Evolutionary conservation across 2,797 vertebrate genomes (phyloP), one percentile per base, ranked within the genome.

Genomic region (Pangasius krempfi): DNA sequence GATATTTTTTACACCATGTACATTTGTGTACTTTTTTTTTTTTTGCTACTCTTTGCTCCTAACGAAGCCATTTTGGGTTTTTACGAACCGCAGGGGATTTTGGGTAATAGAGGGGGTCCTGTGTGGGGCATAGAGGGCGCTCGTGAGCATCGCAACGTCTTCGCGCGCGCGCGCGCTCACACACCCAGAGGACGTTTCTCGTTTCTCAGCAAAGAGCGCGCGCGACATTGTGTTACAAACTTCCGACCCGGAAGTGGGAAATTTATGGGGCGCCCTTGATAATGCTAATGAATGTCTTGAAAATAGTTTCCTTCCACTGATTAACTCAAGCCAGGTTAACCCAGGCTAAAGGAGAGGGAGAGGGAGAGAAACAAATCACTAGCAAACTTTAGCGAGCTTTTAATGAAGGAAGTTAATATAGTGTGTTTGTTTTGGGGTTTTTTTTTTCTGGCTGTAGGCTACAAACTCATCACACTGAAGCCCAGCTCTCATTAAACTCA

Each of bases 391-490:
- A 64, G 7, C 13, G 6, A 30, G 47, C 30, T 27, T 70, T 70
- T 84, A 84, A 84, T 84, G 27, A 84, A 84, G 33, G 10, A 27
- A 84, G 33, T 84, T 84, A 66, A 30, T 66, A 47, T 66, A 84
- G 62, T 83, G 27, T 5, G 54, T 47, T 52, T 33, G 3, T 58
- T 72, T 44, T 73, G 33, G 12, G 18, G 7, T 22, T 73, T 20
- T 84, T 33, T 33, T 47, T 52, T 68, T 20, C 12, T 22, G n/a
- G 27, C 47, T 85, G n/a, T 14, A 37, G 82, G 44, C 6, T 33
- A 50, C 7, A 85, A 70, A 54, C 83, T 66, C 83, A 22, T 9
- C 66, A 25, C n/a, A 10, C 78, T 37, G 82, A 68, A 84, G 82
- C 40, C 2, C 30, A 85, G 64, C 64, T 68, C 50, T 72, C 3